phyloP scores from a whole-genome alignment of 2,113 vertebrate genomes.

The Petroica traversi region DNA sequence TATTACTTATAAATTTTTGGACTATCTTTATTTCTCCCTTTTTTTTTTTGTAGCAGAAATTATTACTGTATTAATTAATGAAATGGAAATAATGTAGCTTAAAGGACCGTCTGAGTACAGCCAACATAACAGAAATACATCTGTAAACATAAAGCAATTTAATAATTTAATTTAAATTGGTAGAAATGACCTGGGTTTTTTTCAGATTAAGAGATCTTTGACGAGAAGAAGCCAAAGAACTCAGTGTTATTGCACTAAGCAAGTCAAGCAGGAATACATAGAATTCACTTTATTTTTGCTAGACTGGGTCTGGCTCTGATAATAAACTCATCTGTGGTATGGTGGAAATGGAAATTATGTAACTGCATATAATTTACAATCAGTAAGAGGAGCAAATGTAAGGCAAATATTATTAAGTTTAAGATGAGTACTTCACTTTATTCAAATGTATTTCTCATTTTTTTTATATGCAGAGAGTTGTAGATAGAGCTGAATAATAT shows the following conservation, averaged over 20 bases:
- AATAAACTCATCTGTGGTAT: neutral
- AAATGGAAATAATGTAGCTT: neutral
- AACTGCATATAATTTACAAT: neutral
- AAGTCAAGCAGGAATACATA: neutral
- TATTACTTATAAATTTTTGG: neutral
- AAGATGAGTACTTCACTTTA: neutral
- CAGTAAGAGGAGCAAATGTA: neutral
- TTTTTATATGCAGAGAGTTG: neutral
- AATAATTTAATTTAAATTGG: neutral
- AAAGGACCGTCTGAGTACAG: neutral
- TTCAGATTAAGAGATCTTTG: neutral
- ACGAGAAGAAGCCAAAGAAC: neutral
- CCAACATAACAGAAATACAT: neutral
- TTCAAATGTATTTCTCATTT: neutral
- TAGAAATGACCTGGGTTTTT: neutral
- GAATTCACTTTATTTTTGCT: neutral
- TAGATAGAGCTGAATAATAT: neutral
- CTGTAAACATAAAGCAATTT: neutral
- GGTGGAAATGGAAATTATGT: neutral
- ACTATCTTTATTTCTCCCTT: neutral
- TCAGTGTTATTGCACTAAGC: neutral
- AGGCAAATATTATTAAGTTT: neutral
- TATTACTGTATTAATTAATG: neutral
- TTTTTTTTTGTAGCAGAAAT: neutral
- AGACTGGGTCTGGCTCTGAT: neutral